Percentiles rank a stretch among this genome's conserved stretches.
These are phyloP conservation scores for Mythimna albipuncta DNA, from an alignment of 2,888 invertebrate species.

Conservation along the genomic window DNA sequence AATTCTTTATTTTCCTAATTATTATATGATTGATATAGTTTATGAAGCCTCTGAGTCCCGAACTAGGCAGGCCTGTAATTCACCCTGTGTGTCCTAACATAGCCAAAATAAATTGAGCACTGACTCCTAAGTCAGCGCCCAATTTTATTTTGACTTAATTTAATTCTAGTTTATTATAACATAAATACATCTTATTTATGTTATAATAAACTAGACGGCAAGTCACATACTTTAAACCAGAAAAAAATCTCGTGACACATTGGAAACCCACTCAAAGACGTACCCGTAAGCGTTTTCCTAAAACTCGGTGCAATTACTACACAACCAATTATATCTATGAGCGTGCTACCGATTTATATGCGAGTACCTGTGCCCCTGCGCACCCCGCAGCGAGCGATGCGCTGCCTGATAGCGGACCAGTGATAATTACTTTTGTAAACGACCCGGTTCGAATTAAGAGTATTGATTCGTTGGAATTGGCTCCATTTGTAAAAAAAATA, in stretches of 20 bases:
- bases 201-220: no score
- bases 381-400: conserved; percentile 41
- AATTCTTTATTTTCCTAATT: no score
- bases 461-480: conserved; percentile 30
- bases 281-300: conserved; percentile 56
- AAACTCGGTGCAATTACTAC: conserved; percentile 59
- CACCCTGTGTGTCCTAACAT: no score
- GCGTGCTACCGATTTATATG: conserved; percentile 54
- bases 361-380: conserved; percentile 34
- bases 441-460: conserved; percentile 23
- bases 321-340: conserved; percentile 61
- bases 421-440: conserved; percentile 51
- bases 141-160: no score
- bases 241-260: conserved; percentile 12
- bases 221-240: neutral
- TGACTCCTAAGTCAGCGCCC: no score
- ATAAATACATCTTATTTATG: no score
- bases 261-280: conserved; percentile 23
- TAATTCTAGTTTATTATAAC: no score
- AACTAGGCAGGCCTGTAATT: no score
- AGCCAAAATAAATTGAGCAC: no score
- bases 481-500: conserved; percentile 19
- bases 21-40: no score
- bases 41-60: no score
- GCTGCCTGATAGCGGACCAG: conserved; percentile 44